phyloP scores from a whole-genome alignment of 2,888 invertebrate species.

The Callyntrura sp. region DNA sequence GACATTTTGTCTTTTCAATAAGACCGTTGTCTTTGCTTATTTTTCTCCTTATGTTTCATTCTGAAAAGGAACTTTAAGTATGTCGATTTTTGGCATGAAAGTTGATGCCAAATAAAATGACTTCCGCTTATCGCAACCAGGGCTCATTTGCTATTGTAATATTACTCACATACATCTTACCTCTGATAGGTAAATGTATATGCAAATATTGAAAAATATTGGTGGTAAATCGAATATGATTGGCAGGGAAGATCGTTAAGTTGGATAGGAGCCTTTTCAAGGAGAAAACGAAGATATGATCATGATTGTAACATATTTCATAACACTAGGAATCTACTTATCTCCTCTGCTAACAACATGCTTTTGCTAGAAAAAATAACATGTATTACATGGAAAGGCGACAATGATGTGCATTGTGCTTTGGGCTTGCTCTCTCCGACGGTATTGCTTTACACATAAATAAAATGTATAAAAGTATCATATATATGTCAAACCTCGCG shows the following conservation, averaged over 20 bases:
- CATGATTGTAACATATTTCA: background rate
- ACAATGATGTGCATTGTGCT: background rate
- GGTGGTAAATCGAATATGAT: background rate
- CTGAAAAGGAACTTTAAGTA: too few species aligned
- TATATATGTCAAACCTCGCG: too few species aligned
- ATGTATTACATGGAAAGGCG: background rate
- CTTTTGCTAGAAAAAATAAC: background rate
- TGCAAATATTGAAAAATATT: background rate
- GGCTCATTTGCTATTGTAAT: slow-evolving; percentile 26
- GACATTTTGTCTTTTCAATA: too few species aligned
- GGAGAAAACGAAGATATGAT: background rate
- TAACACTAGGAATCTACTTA: background rate
- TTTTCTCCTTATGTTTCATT: too few species aligned
- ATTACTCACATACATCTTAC: background rate
- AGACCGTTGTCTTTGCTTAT: too few species aligned
- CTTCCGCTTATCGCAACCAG: slow-evolving; percentile 18
- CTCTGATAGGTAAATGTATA: background rate
- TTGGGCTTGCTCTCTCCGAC: too few species aligned
- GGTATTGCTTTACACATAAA: background rate
- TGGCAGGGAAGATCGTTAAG: background rate
- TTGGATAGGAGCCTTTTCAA: background rate
- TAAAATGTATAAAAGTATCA: background rate
- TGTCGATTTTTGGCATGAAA: too few species aligned
- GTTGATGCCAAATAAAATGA: background rate
- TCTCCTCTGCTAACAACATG: background rate